Evolutionary conservation across 2,888 invertebrate genomes (phyloP).

Genomic region (Crossocerus cetratus): DNA sequence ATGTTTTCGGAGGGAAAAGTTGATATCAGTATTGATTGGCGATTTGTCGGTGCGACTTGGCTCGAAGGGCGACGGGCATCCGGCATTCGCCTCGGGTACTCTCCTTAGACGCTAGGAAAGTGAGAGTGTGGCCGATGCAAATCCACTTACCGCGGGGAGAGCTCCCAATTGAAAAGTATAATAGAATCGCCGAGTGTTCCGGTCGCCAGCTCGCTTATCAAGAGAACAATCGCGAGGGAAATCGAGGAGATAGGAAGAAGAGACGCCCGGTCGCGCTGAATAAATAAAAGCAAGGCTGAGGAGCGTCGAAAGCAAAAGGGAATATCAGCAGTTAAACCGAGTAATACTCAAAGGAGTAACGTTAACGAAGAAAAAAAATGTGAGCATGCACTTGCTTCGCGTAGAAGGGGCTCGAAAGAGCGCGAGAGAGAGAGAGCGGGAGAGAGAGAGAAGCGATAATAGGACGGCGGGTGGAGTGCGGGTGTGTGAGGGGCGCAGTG

Average conservation of each 20-base stretch:
- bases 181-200: neutral
- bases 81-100: no score
- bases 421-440: neutral
- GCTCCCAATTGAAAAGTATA: neutral
- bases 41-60: conserved; percentile 17
- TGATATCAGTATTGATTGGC: conserved; percentile 43
- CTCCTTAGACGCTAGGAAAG: neutral
- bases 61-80: neutral
- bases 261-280: neutral
- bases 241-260: neutral
- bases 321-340: neutral
- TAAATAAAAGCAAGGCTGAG: conserved; percentile 14
- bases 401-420: neutral
- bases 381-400: conserved; percentile 18
- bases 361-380: conserved; percentile 16
- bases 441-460: neutral
- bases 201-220: neutral
- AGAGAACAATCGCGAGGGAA: neutral
- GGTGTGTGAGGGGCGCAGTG: neutral
- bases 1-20: conserved; percentile 25
- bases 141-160: neutral
- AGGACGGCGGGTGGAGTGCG: conserved; percentile 13
- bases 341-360: conserved; percentile 3
- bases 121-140: neutral
- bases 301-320: neutral